phyloP scores from a whole-genome alignment of 2,797 vertebrate species.

The Ambastaia sidthimunki region DNA sequence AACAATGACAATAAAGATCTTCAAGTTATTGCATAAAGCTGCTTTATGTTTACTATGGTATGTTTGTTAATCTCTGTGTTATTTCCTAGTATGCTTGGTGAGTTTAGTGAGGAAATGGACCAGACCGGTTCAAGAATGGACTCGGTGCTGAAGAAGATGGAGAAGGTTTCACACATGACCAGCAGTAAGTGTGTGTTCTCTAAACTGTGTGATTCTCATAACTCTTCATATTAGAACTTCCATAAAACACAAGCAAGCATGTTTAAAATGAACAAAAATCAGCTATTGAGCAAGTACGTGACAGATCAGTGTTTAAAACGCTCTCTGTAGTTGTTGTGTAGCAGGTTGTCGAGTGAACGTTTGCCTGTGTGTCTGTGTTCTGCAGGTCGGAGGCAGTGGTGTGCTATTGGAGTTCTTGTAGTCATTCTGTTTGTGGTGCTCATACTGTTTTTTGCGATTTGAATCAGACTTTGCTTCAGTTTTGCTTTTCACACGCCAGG shows the following conservation, averaged over 20 bases:
- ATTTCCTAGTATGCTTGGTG: constrained; percentile 77
- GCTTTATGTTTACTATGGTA: neutral
- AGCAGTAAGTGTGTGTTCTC: constrained; percentile 74
- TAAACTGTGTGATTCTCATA: neutral
- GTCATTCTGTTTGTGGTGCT: constrained; percentile 78
- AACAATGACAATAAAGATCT: too few species aligned
- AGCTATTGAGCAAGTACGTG: too few species aligned
- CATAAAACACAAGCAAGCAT: too few species aligned
- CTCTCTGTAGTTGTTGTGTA: too few species aligned
- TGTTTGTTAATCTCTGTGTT: neutral
- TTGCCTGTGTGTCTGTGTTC: too few species aligned
- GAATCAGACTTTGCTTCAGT: constrained; percentile 23
- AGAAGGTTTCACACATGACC: constrained; percentile 88
- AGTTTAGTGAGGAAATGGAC: constrained; percentile 86
- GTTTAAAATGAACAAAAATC: too few species aligned
- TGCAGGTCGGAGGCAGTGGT: constrained; percentile 85
- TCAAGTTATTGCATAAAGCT: too few species aligned
- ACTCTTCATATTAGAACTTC: too few species aligned
- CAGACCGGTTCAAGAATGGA: constrained; percentile 84
- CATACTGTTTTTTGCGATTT: constrained; percentile 67
- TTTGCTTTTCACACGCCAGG: constrained; percentile 28
- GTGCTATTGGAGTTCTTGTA: constrained; percentile 80
- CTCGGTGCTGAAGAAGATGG: constrained; percentile 83
- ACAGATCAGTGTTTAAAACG: too few species aligned
- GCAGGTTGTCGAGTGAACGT: too few species aligned